These are phyloP conservation scores for Oreohelix idahoensis DNA, from an alignment of 1,140 invertebrate species.

Conservation along the genomic window DNA sequence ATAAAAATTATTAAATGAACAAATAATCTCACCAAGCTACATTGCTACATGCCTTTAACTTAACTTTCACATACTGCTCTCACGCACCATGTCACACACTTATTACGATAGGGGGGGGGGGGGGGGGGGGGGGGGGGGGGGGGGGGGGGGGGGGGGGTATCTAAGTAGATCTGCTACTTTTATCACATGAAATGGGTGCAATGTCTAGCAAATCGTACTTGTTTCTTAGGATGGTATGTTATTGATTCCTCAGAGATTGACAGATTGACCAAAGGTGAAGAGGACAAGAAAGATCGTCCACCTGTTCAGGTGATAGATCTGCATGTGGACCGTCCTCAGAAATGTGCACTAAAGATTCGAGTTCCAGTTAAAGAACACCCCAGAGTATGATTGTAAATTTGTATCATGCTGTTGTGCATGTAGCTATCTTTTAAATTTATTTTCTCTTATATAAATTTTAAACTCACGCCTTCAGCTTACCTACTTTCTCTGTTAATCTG, in stretches of 20 bases:
- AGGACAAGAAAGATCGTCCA: constrained; percentile 45
- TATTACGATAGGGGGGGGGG: no score
- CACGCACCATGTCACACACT: no score
- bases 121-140: no score
- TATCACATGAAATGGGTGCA: no score
- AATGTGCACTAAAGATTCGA: constrained; percentile 53
- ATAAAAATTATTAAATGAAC: no score
- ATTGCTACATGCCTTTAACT: no score
- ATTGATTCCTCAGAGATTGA: constrained; percentile 55
- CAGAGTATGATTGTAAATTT: constrained; percentile 47
- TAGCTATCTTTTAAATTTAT: background rate
- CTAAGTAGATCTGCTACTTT: no score
- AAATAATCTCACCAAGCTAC: no score
- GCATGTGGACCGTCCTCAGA: constrained; percentile 56
- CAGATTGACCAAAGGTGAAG: constrained; percentile 56
- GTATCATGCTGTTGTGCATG: background rate
- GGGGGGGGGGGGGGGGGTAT: no score
- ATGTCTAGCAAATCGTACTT: background rate
- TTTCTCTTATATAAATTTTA: background rate
- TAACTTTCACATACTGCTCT: no score
- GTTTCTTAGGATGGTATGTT: background rate
- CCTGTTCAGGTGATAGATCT: constrained; percentile 53
- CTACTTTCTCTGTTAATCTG: no score
- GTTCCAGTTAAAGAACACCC: constrained; percentile 61
- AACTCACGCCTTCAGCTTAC: no score